Conservation (phyloP, 2,113 vertebrate genomes). For the Thomomys bottae region DNA sequence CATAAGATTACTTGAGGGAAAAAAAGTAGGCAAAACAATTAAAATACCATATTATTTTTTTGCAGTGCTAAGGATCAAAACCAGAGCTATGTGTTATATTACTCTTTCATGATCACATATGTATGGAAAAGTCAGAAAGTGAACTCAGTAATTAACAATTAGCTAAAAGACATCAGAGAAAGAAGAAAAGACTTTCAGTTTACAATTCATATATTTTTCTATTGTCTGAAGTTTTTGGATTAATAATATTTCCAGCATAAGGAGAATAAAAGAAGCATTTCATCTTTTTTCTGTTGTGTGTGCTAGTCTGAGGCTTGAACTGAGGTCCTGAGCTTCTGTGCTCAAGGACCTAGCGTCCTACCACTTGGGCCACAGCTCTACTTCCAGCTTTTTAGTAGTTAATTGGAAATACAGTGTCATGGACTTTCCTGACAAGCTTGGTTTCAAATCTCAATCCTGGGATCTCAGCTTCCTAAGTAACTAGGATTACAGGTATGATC, state of each 20-base stretch:
- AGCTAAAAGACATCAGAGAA: neutral
- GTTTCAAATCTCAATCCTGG: too few relatives aligned
- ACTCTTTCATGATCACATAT: neutral
- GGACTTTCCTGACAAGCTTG: too few relatives aligned
- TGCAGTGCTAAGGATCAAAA: neutral
- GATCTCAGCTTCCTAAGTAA: too few relatives aligned
- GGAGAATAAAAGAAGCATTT: neutral
- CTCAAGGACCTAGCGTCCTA: too few relatives aligned
- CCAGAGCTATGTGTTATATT: neutral
- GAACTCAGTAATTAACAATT: neutral
- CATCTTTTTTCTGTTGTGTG: neutral
- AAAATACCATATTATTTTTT: neutral
- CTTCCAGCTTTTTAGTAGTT: too few relatives aligned
- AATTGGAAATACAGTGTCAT: too few relatives aligned
- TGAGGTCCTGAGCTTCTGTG: too few relatives aligned
- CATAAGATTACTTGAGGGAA: too few relatives aligned
- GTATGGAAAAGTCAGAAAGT: constrained; percentile 9
- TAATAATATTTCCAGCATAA: neutral
- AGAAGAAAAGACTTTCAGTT: neutral
- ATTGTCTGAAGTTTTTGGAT: neutral
- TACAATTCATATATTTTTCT: neutral
- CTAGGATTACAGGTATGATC: too few relatives aligned
- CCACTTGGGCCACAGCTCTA: too few relatives aligned
- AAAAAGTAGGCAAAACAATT: neutral
- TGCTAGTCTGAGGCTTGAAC: too few relatives aligned